A percentile compares a stretch with the other conserved stretches of the same genome.
phyloP scores from a whole-genome alignment of 1,140 invertebrate genomes.

The Marisa cornuarietis region DNA sequence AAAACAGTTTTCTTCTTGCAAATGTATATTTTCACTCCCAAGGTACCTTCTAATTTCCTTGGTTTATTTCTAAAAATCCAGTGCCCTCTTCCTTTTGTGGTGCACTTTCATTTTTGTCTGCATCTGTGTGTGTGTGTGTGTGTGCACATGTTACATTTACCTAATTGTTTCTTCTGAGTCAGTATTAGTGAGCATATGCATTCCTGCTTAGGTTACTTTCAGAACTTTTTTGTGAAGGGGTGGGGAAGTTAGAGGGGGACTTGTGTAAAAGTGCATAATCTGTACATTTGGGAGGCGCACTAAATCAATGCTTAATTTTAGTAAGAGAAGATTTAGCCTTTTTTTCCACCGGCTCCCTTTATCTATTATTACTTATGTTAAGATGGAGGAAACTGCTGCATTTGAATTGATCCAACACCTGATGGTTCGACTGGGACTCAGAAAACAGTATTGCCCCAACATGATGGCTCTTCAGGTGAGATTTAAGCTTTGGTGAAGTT shows the following conservation, averaged over 20 bases:
- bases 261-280: too few relatives aligned
- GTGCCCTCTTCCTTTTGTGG: neutral
- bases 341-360: too few relatives aligned
- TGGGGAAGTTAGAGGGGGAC: too few relatives aligned
- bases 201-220: neutral
- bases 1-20: too few relatives aligned
- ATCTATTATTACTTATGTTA: constrained; percentile 39
- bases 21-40: neutral
- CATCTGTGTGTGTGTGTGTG: neutral
- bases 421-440: constrained; percentile 87
- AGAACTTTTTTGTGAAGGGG: too few relatives aligned
- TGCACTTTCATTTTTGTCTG: neutral
- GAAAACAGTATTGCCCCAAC: constrained; percentile 90
- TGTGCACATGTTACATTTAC: neutral
- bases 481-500: too few relatives aligned
- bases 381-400: constrained; percentile 91
- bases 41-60: neutral
- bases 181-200: too few relatives aligned
- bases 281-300: too few relatives aligned
- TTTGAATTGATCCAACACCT: constrained; percentile 88
- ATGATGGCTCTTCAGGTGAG: constrained; percentile 88
- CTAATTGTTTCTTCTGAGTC: too few relatives aligned
- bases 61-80: neutral
- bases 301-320: too few relatives aligned
- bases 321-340: too few relatives aligned